Percentiles rank a stretch among this genome's conserved stretches.
Evolutionary conservation across 2,113 vertebrate species (phyloP).

Genomic region (Sebastes fasciatus): DNA sequence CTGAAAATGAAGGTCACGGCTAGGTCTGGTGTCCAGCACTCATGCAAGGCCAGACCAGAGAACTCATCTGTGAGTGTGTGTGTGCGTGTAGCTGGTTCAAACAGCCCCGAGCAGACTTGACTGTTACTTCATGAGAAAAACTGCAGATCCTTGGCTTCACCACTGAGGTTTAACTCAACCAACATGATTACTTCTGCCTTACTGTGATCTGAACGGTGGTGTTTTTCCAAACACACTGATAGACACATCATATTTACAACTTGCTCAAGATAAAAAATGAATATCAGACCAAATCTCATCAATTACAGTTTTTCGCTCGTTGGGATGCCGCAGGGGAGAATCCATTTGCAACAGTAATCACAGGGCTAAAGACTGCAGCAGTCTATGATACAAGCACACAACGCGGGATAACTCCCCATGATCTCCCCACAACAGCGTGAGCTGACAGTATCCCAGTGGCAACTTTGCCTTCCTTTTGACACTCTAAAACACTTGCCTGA

Average conservation of each 20-base stretch:
- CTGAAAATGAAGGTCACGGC: constrained; percentile 27
- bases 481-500: constrained; percentile 22
- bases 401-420: constrained; percentile 37
- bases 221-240: constrained; percentile 1
- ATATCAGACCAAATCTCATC: constrained; percentile 1
- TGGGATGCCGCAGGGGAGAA: constrained; percentile 30
- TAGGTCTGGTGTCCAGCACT: constrained; percentile 12
- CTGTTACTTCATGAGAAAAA: neutral
- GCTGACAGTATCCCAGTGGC: constrained; percentile 56
- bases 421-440: constrained; percentile 46
- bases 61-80: neutral
- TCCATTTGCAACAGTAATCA: constrained; percentile 54
- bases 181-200: neutral
- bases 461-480: constrained; percentile 33
- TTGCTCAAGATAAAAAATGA: neutral
- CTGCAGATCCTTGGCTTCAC: neutral
- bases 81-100: constrained; percentile 17
- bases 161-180: constrained; percentile 3
- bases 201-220: neutral
- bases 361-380: constrained; percentile 35
- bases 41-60: neutral
- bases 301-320: constrained; percentile 35
- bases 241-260: constrained; percentile 31
- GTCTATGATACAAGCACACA: constrained; percentile 41
- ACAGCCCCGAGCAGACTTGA: neutral